Evolutionary conservation across 2,113 vertebrate genomes (phyloP), one percentile per base, ranked within the genome.

Genomic region (Lasiurus cinereus): DNA sequence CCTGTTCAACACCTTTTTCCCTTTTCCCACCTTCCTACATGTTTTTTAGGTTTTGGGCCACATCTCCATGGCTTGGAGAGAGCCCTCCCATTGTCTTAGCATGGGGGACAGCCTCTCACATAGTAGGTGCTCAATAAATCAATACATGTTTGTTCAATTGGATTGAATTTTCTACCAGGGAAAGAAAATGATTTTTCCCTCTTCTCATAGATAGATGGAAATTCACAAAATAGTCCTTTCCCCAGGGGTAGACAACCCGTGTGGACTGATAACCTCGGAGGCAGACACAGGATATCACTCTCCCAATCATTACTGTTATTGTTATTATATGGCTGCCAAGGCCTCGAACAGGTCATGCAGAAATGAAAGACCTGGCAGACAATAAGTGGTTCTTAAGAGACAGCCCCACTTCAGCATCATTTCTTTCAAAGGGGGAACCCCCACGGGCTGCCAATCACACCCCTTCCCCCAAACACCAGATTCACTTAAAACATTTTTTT

Each of bases 401-500:
- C 66, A 93, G 43, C 50, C 76, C 70, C 16, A 19, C n/a, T 50
- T 73, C 48, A 70, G 54, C 8, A 64, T 69, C 36, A n/a, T 94
- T 54, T 86, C 52, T 90, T 91, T 84, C 76, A n/a, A 54, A 84
- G 33, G 21, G 70, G 43, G 14, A 50, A 29, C 70, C 31, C 79
- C 79, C 62, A 76, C 52, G 39, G 80, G 14, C 95, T 97, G 96
- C 64, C 97, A 96, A 86, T 97, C 95, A 96, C 12, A 70, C 24
- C 31, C 43, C 62, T 91, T 91, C 72, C 14, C 78, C 59, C 70
- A 36, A 56, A 74, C 79, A 94, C 79, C 73, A 90, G 87, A 92
- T 90, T 96, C 93, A 94, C 96, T 97, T 97, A 96, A 97, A 94
- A 95, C 79, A 46, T 52, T 87, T 78, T 94, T 80, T 72, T 52